Percentiles rank a stretch among this genome's conserved stretches.
These are phyloP conservation scores for Triplophysa dalaica DNA, from an alignment of 2,113 vertebrate genomes.

Conservation along the genomic window DNA sequence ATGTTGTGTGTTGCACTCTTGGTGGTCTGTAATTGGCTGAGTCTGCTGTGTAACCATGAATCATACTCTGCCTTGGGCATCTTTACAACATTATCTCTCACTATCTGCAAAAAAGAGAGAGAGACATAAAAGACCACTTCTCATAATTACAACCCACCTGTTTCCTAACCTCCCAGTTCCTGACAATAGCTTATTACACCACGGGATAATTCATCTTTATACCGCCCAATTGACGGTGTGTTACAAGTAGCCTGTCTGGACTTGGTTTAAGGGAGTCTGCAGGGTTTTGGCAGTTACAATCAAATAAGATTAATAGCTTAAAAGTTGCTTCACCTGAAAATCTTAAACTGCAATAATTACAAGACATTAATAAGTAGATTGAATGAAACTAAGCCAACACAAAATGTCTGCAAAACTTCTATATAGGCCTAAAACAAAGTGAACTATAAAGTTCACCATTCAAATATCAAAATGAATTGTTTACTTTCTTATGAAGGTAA, in stretches of 20 bases:
- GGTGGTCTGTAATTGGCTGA: constrained; percentile 42
- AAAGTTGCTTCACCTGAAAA: background rate
- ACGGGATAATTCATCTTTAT: constrained; percentile 24
- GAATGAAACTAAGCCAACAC: background rate
- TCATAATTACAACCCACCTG: constrained; percentile 1
- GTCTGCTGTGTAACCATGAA: constrained; percentile 65
- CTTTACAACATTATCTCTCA: constrained; percentile 71
- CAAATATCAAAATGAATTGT: background rate
- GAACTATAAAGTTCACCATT: background rate
- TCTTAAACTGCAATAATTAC: background rate
- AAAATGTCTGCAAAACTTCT: background rate
- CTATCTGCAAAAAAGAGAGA: constrained; percentile 68
- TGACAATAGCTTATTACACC: constrained; percentile 27
- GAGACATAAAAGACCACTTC: constrained; percentile 14
- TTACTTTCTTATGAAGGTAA: too few relatives aligned
- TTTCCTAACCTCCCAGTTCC: constrained; percentile 20
- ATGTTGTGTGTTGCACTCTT: background rate
- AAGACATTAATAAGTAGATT: background rate
- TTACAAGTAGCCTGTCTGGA: background rate
- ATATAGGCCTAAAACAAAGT: background rate
- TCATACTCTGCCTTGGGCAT: constrained; percentile 73
- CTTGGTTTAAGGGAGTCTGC: background rate
- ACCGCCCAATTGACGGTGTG: background rate
- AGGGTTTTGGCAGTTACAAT: constrained; percentile 15
- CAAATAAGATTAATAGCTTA: constrained; percentile 7